A percentile compares a stretch with the other conserved stretches of the same genome.
Conservation (phyloP, 2,888 invertebrate species). For the Notodonta dromedarius region DNA sequence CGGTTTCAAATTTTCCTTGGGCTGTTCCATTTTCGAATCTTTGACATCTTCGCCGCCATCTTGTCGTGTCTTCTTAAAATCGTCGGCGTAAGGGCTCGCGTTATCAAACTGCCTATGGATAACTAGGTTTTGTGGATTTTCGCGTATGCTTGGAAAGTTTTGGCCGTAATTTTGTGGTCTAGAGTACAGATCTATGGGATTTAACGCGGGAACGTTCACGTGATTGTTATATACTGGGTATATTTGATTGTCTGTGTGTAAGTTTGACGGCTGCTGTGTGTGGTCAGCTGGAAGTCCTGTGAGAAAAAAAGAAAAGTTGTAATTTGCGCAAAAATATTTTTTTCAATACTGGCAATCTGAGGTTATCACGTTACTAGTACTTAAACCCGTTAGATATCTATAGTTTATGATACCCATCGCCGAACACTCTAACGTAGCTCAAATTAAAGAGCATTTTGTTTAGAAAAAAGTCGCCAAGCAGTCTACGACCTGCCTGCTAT, state of each 20-base stretch:
- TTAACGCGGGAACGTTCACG: constrained; percentile 53
- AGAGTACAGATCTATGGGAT: constrained; percentile 60
- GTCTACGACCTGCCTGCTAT: no score
- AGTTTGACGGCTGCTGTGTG: constrained; percentile 38
- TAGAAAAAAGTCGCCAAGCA: no score
- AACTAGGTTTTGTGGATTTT: constrained; percentile 76
- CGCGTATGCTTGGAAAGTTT: constrained; percentile 55
- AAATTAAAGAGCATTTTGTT: no score
- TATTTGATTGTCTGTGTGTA: constrained; percentile 56
- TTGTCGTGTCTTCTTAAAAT: constrained; percentile 61
- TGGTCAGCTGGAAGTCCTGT: constrained; percentile 61
- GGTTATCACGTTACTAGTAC: no score
- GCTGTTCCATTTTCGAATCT: constrained; percentile 58
- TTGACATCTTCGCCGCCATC: constrained; percentile 46
- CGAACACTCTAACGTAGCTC: no score
- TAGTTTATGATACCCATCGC: no score
- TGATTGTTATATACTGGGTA: constrained; percentile 66
- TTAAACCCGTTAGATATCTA: no score
- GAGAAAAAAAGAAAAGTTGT: no score
- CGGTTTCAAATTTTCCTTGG: constrained; percentile 73
- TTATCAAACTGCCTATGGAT: constrained; percentile 69
- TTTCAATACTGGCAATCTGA: no score
- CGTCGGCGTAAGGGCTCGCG: constrained; percentile 59
- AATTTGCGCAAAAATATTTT: no score
- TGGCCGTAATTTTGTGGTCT: constrained; percentile 63